Percentiles rank a stretch among this genome's conserved stretches.
These are phyloP conservation scores for Crenuchus spilurus DNA, from an alignment of 2,797 vertebrate species.

Conservation along the genomic window DNA sequence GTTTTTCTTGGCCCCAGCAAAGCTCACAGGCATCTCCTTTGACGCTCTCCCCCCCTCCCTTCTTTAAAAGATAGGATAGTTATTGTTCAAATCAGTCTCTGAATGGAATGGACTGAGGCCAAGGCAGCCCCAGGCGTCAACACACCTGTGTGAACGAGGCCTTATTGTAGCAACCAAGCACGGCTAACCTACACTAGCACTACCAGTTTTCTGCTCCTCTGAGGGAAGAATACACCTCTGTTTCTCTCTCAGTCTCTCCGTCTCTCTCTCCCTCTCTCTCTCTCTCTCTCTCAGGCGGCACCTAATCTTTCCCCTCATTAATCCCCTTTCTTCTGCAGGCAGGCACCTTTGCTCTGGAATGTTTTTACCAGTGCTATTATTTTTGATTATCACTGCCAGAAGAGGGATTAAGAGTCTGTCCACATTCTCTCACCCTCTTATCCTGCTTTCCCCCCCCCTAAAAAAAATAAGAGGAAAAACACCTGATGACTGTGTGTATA, in stretches of 20 bases:
- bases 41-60: conserved; percentile 83
- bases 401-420: conserved; percentile 63
- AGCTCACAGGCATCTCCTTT: conserved; percentile 95
- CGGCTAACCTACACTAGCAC: conserved; percentile 84
- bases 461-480: conserved; percentile 36
- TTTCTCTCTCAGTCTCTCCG: conserved; percentile 48
- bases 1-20: conserved; percentile 94
- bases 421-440: conserved; percentile 58
- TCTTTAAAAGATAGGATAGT: conserved; percentile 93
- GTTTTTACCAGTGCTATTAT: conserved; percentile 73
- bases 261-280: conserved; percentile 33
- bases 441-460: conserved; percentile 38
- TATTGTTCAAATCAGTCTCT: conserved; percentile 99
- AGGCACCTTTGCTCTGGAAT: conserved; percentile 72
- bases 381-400: conserved; percentile 72
- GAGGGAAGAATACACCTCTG: conserved; percentile 51
- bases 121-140: conserved; percentile 96
- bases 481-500: conserved; percentile 65
- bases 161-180: conserved; percentile 89
- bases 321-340: conserved; percentile 76
- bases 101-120: conserved; percentile 97
- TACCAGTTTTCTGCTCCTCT: conserved; percentile 69
- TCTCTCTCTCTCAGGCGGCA: conserved; percentile 74
- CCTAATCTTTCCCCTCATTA: conserved; percentile 81
- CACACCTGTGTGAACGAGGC: conserved; percentile 98